These are phyloP conservation scores for Diarsia mendica DNA, from an alignment of 2,888 invertebrate genomes.

Conservation along the genomic window DNA sequence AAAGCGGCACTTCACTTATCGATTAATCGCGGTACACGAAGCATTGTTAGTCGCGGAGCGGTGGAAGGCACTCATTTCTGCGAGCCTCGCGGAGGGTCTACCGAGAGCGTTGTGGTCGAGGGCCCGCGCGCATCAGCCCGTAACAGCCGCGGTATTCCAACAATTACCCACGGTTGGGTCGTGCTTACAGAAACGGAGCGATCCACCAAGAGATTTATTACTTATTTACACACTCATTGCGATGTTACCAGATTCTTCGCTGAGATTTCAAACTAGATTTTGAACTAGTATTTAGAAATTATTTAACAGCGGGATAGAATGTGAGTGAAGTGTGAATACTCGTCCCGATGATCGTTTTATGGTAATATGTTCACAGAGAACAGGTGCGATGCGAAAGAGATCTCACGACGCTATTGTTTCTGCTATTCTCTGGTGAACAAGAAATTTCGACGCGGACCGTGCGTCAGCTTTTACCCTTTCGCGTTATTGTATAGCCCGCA, in stretches of 20 bases:
- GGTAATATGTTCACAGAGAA: constrained; percentile 74
- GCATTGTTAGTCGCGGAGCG: constrained; percentile 81
- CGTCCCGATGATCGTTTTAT: constrained; percentile 72
- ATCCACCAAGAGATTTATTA: constrained; percentile 78
- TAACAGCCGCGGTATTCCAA: constrained; percentile 86
- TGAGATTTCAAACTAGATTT: constrained; percentile 29
- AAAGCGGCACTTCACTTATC: constrained; percentile 86
- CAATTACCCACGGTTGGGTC: constrained; percentile 87
- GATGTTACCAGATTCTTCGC: constrained; percentile 56
- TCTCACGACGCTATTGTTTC: constrained; percentile 88
- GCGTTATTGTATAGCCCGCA: constrained; percentile 74
- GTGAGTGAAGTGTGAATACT: constrained; percentile 67
- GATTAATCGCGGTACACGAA: constrained; percentile 84
- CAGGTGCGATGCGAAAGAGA: constrained; percentile 78
- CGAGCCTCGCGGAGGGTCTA: constrained; percentile 85
- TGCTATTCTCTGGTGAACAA: constrained; percentile 80
- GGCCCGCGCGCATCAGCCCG: constrained; percentile 88
- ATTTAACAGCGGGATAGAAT: constrained; percentile 32
- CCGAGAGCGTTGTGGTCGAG: constrained; percentile 84
- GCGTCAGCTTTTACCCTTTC: constrained; percentile 85
- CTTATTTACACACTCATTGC: constrained; percentile 73
- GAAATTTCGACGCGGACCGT: constrained; percentile 80
- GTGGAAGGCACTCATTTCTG: constrained; percentile 85
- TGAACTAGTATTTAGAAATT: constrained; percentile 40
- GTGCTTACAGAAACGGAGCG: constrained; percentile 81